These are phyloP conservation scores for Vidua macroura DNA, from an alignment of 2,113 vertebrate species.

Conservation along the genomic window DNA sequence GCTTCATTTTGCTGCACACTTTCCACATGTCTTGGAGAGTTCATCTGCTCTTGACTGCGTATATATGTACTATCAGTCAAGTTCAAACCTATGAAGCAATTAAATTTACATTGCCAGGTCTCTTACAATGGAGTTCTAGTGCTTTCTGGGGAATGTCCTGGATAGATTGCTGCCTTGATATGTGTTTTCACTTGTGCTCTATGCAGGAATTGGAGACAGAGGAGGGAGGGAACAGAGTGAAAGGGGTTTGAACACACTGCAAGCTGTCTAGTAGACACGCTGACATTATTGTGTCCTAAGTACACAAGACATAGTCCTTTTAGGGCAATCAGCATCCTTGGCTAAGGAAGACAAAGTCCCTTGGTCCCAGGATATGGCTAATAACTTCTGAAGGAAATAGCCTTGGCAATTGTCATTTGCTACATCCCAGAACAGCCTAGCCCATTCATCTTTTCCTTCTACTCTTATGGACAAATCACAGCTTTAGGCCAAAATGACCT, in stretches of 20 bases:
- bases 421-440: neutral
- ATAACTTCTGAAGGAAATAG: neutral
- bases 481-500: neutral
- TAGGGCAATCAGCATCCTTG: neutral
- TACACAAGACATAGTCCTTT: neutral
- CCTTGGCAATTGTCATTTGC: neutral
- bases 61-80: neutral
- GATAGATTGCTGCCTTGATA: neutral
- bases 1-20: neutral
- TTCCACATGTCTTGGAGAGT: neutral
- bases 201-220: neutral
- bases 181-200: neutral
- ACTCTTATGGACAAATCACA: neutral
- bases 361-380: neutral
- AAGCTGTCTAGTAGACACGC: neutral
- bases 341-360: rapidly evolving
- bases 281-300: neutral
- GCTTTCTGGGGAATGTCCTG: neutral
- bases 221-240: neutral
- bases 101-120: neutral
- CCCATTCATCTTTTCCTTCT: neutral
- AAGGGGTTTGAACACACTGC: neutral
- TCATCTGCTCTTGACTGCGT: neutral
- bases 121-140: neutral
- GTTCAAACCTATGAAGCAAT: neutral